These are phyloP conservation scores for Malthinus seriepunctatus DNA, from an alignment of 2,888 invertebrate genomes.

Conservation along the genomic window DNA sequence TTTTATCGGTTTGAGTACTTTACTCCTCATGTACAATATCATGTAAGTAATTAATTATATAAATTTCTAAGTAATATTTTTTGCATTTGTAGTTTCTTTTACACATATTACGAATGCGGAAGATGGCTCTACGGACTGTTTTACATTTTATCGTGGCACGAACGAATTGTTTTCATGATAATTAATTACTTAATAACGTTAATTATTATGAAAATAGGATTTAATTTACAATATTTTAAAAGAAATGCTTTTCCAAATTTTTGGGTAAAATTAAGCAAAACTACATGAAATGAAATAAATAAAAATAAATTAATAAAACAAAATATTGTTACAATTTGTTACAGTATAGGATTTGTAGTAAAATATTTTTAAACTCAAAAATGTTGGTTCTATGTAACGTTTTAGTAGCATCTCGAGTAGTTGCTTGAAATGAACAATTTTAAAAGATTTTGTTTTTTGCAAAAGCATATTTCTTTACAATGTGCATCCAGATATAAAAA, in stretches of 20 bases:
- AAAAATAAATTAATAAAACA: too few relatives aligned
- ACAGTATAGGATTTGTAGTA: too few relatives aligned
- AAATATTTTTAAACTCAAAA: too few relatives aligned
- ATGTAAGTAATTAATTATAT: constrained; percentile 21
- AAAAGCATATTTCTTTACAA: too few relatives aligned
- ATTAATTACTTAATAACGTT: constrained; percentile 14
- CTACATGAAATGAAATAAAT: not conserved
- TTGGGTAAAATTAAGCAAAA: not conserved
- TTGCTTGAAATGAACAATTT: too few relatives aligned
- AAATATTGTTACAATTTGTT: too few relatives aligned
- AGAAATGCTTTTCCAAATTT: not conserved
- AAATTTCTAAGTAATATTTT: not conserved
- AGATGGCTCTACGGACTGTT: constrained; percentile 28
- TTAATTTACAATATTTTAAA: constrained; percentile 8
- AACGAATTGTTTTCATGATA: constrained; percentile 10
- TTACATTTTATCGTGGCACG: constrained; percentile 22
- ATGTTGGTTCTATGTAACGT: too few relatives aligned
- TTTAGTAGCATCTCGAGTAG: too few relatives aligned
- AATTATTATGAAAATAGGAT: constrained; percentile 15
- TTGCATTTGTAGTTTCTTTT: constrained; percentile 20
- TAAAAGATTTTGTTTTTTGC: too few relatives aligned
- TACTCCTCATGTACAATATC: constrained; percentile 19
- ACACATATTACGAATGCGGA: constrained; percentile 24
- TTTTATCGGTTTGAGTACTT: constrained; percentile 14
- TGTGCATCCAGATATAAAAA: too few relatives aligned